phyloP scores from a whole-genome alignment of 2,113 vertebrate species.

The Petromus typicus region DNA sequence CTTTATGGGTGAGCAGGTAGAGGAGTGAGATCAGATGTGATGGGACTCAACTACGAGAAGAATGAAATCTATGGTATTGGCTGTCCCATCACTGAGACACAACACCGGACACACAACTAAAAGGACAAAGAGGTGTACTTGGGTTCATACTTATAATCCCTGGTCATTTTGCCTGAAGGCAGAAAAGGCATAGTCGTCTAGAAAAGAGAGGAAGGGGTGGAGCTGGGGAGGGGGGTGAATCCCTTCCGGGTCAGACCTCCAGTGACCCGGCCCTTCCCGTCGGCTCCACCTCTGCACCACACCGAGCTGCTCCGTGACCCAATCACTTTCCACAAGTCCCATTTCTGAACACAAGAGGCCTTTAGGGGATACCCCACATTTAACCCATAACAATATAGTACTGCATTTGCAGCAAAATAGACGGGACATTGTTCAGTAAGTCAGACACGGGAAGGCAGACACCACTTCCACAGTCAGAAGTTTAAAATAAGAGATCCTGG shows the following conservation, averaged over 20 bases:
- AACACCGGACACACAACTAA: no score
- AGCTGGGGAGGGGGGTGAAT: background rate
- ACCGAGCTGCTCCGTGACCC: background rate
- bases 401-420: background rate
- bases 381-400: background rate
- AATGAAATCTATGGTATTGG: background rate
- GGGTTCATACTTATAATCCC: background rate
- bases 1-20: background rate
- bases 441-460: background rate
- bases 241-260: background rate
- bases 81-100: background rate
- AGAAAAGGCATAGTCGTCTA: background rate
- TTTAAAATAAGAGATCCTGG: background rate
- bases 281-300: background rate
- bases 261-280: background rate
- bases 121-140: background rate
- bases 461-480: background rate
- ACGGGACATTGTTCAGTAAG: background rate
- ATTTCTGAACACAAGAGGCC: background rate
- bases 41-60: no score
- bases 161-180: background rate
- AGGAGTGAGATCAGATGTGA: no score
- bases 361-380: background rate
- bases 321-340: background rate
- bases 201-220: background rate